These are phyloP conservation scores for Metalampra italica DNA, from an alignment of 2,888 invertebrate genomes.

Conservation along the genomic window DNA sequence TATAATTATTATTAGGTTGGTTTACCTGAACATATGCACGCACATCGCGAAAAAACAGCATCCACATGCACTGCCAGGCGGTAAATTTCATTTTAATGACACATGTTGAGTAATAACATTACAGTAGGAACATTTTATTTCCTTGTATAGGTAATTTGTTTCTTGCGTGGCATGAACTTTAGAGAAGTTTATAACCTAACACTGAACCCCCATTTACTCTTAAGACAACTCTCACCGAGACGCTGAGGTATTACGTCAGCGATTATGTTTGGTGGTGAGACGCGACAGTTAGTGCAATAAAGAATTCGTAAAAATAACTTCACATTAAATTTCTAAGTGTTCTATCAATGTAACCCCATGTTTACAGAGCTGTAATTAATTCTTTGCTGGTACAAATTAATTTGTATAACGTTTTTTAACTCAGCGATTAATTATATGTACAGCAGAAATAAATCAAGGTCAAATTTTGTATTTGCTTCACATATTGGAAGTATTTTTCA, in stretches of 20 bases:
- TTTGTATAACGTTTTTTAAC: too few species aligned
- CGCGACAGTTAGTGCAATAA: not conserved
- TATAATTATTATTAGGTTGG: too few species aligned
- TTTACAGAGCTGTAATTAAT: not conserved
- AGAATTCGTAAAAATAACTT: too few species aligned
- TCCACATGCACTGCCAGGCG: not conserved
- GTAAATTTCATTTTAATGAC: slow-evolving; percentile 25
- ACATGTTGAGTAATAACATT: slow-evolving; percentile 23
- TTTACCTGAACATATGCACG: not conserved
- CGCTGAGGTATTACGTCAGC: slow-evolving; percentile 43
- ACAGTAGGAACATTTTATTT: slow-evolving; percentile 50
- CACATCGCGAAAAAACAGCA: not conserved
- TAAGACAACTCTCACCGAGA: slow-evolving; percentile 53
- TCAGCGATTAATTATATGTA: too few species aligned
- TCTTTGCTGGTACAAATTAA: not conserved
- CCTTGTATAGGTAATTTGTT: slow-evolving; percentile 53
- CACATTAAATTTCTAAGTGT: too few species aligned
- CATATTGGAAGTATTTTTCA: too few species aligned
- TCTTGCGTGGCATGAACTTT: slow-evolving; percentile 58
- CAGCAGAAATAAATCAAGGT: too few species aligned
- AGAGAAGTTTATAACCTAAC: slow-evolving; percentile 60
- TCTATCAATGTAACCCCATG: too few species aligned
- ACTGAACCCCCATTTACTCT: slow-evolving; percentile 62
- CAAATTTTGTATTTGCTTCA: too few species aligned
- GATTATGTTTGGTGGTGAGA: slow-evolving; percentile 27